Conservation (phyloP, 2,888 invertebrate species). For the Scaptomyza parva region DNA sequence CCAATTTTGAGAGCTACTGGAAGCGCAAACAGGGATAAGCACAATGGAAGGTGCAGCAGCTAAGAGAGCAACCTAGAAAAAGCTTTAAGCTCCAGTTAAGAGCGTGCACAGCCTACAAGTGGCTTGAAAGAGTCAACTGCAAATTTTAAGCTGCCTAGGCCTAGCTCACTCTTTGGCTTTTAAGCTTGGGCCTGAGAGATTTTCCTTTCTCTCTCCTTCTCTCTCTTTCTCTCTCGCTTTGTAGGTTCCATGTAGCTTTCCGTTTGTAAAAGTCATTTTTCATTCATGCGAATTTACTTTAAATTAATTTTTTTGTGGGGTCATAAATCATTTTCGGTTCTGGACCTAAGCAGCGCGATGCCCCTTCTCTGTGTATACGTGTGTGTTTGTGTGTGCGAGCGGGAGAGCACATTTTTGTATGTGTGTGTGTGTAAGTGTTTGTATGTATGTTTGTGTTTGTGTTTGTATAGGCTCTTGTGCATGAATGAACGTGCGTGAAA, state of each 20-base stretch:
- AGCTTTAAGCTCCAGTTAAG: conserved; percentile 64
- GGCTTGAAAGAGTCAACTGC: conserved; percentile 41
- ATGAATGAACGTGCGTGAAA: conserved; percentile 62
- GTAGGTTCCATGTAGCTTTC: conserved; percentile 71
- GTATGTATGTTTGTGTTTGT: conserved; percentile 18
- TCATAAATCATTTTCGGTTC: conserved; percentile 79
- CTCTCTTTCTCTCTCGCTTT: conserved; percentile 18
- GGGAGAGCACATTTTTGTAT: conserved; percentile 9
- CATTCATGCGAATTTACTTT: conserved; percentile 83
- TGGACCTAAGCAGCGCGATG: conserved; percentile 55
- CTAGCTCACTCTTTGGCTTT: conserved; percentile 40
- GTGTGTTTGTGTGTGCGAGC: conserved; percentile 21
- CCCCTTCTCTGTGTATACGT: conserved; percentile 20
- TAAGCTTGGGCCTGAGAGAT: no score
- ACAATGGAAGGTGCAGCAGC: conserved; percentile 64
- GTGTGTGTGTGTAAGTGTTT: conserved; percentile 17
- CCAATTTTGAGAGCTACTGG: conserved; percentile 69
- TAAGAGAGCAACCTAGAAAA: conserved; percentile 9
- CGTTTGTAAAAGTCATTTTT: conserved; percentile 81
- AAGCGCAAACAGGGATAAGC: conserved; percentile 72
- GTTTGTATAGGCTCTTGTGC: conserved; percentile 30
- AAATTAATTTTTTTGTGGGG: conserved; percentile 81
- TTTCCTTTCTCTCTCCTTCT: conserved; percentile 5
- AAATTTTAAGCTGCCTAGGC: not conserved
- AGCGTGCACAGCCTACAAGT: conserved; percentile 64